A percentile compares a stretch with the other conserved stretches of the same genome.
These are phyloP conservation scores for Hyposmocoma kahamanoa DNA, from an alignment of 1,140 invertebrate species.

Conservation along the genomic window DNA sequence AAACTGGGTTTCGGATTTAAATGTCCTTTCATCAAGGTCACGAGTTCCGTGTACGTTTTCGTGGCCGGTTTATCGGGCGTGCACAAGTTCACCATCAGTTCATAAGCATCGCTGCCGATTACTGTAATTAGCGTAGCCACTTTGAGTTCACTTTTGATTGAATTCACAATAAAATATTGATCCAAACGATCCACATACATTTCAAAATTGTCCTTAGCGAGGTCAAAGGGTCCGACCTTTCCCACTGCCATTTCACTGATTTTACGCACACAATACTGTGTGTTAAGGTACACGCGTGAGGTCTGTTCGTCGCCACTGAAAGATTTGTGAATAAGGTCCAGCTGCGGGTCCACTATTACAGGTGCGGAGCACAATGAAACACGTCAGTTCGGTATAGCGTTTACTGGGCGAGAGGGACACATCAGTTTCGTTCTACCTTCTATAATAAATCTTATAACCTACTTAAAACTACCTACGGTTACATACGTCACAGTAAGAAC, in stretches of 20 bases:
- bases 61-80: not conserved
- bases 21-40: not conserved
- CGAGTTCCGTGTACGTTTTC: not conserved
- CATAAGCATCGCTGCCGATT: not conserved
- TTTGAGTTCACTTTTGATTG: not conserved
- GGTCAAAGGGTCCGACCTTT: not conserved
- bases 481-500: too few relatives aligned
- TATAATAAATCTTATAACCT: too few relatives aligned
- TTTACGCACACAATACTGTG: not conserved
- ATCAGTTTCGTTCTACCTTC: too few relatives aligned
- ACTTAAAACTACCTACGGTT: too few relatives aligned
- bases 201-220: not conserved
- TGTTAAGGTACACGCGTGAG: not conserved
- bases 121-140: slow-evolving; percentile 1
- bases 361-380: too few relatives aligned
- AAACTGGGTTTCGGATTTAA: not conserved
- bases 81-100: slow-evolving; percentile 1
- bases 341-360: too few relatives aligned
- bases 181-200: not conserved
- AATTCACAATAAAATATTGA: slow-evolving; percentile 2
- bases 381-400: too few relatives aligned
- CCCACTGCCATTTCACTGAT: not conserved
- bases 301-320: slow-evolving; percentile 1
- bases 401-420: too few relatives aligned
- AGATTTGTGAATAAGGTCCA: too few relatives aligned